Percentiles rank a stretch among this genome's conserved stretches.
Conservation (phyloP, 35 echinoderm and acorn worm genomes). For the Chiridota heheva region DNA sequence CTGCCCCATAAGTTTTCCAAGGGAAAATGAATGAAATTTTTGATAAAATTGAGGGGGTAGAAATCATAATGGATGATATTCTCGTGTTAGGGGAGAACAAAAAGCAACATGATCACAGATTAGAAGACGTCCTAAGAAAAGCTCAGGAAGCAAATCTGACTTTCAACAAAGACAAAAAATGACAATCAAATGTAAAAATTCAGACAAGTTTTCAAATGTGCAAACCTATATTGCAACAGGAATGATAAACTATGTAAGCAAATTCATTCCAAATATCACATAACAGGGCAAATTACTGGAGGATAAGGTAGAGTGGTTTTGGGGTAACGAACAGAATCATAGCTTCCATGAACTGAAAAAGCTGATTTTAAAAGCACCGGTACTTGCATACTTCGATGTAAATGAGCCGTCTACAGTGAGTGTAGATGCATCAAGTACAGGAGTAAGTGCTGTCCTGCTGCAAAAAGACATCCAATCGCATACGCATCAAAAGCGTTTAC, state of each 20-base stretch:
- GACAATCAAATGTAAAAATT: neutral
- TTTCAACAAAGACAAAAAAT: neutral
- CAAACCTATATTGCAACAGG: slow-evolving; percentile 1
- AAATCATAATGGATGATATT: slow-evolving; percentile 19
- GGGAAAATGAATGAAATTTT: slow-evolving; percentile 10
- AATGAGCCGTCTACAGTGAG: slow-evolving; percentile 1
- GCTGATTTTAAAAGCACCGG: slow-evolving; percentile 35
- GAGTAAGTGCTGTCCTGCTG: slow-evolving; percentile 24
- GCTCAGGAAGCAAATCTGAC: neutral
- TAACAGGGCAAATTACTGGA: neutral
- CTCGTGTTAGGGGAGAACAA: slow-evolving; percentile 13
- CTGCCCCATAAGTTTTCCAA: slow-evolving; percentile 30
- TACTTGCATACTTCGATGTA: slow-evolving; percentile 47
- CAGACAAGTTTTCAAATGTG: neutral
- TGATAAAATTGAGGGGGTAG: slow-evolving; percentile 5
- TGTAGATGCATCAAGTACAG: slow-evolving; percentile 14
- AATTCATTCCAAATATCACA: slow-evolving; percentile 2
- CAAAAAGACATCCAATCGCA: slow-evolving; percentile 36
- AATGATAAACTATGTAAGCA: slow-evolving; percentile 1
- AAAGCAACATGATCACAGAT: neutral
- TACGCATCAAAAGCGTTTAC: slow-evolving; percentile 38
- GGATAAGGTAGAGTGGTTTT: neutral
- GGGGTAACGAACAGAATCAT: slow-evolving; percentile 11
- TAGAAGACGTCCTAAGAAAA: neutral
- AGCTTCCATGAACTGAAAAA: slow-evolving; percentile 32